Conservation (phyloP, 2,888 invertebrate species). For the Eubasilissa splendida region DNA sequence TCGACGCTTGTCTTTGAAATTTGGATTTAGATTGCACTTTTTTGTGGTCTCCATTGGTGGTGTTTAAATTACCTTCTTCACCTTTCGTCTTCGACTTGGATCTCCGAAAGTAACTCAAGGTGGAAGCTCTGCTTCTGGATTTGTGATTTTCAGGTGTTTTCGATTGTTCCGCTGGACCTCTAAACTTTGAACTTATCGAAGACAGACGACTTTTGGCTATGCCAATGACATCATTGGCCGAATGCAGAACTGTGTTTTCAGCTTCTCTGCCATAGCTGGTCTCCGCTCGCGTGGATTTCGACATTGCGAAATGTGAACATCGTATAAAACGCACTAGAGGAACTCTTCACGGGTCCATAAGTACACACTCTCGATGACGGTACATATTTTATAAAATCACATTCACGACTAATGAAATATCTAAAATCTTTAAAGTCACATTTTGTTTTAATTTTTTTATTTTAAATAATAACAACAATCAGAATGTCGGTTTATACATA, state of each 20-base stretch:
- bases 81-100: conserved; percentile 66
- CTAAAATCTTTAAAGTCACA: neutral
- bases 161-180: conserved; percentile 64
- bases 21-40: conserved; percentile 58
- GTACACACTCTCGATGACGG: neutral
- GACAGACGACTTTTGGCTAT: conserved; percentile 70
- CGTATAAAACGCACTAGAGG: conserved; percentile 16
- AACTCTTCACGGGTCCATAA: conserved; percentile 5
- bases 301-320: conserved; percentile 47
- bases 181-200: conserved; percentile 69
- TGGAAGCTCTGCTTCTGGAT: conserved; percentile 62
- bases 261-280: conserved; percentile 62
- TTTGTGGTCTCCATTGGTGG: conserved; percentile 62
- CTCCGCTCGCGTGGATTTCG: conserved; percentile 40
- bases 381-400: neutral
- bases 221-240: conserved; percentile 68
- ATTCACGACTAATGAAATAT: neutral
- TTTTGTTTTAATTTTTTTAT: neutral
- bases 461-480: no score
- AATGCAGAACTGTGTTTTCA: conserved; percentile 69
- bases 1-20: conserved; percentile 49
- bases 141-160: conserved; percentile 59
- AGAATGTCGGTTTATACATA: no score
- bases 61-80: conserved; percentile 66
- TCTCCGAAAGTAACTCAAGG: conserved; percentile 69